These are phyloP conservation scores for Prunella himalayana DNA, from an alignment of 2,113 vertebrate genomes.

Conservation along the genomic window DNA sequence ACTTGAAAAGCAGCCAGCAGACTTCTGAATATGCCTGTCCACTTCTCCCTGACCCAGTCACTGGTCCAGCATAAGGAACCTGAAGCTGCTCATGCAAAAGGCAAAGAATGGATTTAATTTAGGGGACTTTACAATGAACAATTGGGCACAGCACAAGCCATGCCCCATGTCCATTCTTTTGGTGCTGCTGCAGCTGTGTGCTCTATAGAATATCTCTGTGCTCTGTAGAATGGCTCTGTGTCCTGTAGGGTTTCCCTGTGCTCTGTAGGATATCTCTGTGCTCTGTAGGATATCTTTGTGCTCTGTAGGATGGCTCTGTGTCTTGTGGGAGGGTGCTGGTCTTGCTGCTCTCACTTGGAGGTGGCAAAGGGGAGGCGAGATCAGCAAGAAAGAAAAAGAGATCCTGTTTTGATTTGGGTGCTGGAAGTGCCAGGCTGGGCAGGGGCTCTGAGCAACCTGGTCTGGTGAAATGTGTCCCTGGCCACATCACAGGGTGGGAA, in stretches of 20 bases:
- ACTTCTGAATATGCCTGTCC: background rate
- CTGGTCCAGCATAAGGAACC: background rate
- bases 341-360: background rate
- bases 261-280: background rate
- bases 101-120: background rate
- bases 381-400: background rate
- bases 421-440: background rate
- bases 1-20: background rate
- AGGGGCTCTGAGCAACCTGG: background rate
- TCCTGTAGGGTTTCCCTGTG: fast-evolving
- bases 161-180: fast-evolving
- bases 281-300: background rate
- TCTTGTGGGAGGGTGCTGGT: background rate
- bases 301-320: no score
- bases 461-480: background rate
- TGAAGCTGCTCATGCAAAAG: background rate
- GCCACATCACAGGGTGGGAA: fast-evolving
- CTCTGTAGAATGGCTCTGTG: background rate
- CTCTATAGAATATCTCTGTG: background rate
- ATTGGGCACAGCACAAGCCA: background rate
- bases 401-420: background rate
- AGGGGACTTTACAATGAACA: background rate
- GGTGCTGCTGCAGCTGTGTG: background rate
- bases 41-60: background rate
- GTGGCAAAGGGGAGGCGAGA: background rate